Evolutionary conservation across 2,113 vertebrate genomes (phyloP).

Genomic region (Podarcis raffonei): DNA sequence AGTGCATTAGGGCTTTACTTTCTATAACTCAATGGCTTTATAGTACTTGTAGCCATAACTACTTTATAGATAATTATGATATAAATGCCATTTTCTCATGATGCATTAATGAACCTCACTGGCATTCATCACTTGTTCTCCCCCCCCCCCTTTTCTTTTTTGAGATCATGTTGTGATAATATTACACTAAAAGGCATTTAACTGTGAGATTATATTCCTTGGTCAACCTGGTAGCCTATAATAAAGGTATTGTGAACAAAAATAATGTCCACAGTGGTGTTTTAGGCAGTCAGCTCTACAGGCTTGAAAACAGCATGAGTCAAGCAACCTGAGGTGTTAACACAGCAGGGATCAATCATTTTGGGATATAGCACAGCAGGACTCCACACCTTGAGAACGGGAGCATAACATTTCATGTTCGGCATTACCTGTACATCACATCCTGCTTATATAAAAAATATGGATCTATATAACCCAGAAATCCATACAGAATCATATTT

Average conservation of each 20-base stretch:
- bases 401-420: not conserved
- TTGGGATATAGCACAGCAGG: slow-evolving; percentile 1
- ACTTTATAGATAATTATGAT: not conserved
- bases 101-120: not conserved
- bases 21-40: not conserved
- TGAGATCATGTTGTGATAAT: not conserved
- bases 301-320: rapidly evolving
- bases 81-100: not conserved
- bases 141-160: not conserved
- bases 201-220: rapidly evolving
- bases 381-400: rapidly evolving
- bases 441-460: not conserved
- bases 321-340: not conserved
- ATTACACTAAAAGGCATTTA: not conserved
- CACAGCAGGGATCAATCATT: not conserved
- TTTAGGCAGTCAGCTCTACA: not conserved
- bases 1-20: not conserved
- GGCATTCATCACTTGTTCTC: not conserved
- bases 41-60: not conserved
- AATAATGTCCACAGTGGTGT: rapidly evolving
- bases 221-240: not conserved
- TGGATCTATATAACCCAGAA: not conserved
- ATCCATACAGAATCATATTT: not conserved
- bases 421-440: not conserved
- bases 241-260: not conserved